A percentile compares a stretch with the other conserved stretches of the same genome.
phyloP scores from a whole-genome alignment of 2,888 invertebrate species.

The Plebejus melissa region DNA sequence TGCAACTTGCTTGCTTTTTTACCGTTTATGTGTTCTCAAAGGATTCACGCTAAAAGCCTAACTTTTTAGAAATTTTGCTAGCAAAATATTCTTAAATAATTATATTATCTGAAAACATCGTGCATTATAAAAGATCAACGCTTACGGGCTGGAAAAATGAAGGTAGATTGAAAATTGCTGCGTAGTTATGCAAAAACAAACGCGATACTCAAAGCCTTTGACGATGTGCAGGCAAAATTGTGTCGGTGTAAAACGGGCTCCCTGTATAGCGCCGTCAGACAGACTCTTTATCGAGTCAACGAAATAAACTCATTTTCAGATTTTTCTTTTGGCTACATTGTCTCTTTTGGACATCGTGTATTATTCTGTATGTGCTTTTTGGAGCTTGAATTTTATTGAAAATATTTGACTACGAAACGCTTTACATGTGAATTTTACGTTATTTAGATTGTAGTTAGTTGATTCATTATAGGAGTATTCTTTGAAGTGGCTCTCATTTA shows the following conservation, averaged over 20 bases:
- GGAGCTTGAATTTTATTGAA: neutral
- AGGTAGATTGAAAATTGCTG: constrained; percentile 34
- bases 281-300: constrained; percentile 13
- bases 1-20: neutral
- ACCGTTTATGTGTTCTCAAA: neutral
- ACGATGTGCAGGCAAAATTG: constrained; percentile 48
- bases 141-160: constrained; percentile 26
- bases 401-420: neutral
- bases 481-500: no score
- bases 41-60: neutral
- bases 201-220: constrained; percentile 34
- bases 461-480: neutral
- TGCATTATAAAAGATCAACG: constrained; percentile 24
- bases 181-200: constrained; percentile 33
- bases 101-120: neutral
- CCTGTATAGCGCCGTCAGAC: neutral
- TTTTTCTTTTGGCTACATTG: neutral
- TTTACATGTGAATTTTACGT: no score
- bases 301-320: constrained; percentile 10
- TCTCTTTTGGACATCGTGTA: neutral
- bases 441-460: neutral
- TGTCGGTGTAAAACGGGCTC: constrained; percentile 40
- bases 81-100: neutral
- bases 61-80: neutral
- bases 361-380: neutral